Percentiles rank a stretch among this genome's conserved stretches.
These are phyloP conservation scores for Cheumatopsyche charites DNA, from an alignment of 1,140 invertebrate species.

Conservation along the genomic window DNA sequence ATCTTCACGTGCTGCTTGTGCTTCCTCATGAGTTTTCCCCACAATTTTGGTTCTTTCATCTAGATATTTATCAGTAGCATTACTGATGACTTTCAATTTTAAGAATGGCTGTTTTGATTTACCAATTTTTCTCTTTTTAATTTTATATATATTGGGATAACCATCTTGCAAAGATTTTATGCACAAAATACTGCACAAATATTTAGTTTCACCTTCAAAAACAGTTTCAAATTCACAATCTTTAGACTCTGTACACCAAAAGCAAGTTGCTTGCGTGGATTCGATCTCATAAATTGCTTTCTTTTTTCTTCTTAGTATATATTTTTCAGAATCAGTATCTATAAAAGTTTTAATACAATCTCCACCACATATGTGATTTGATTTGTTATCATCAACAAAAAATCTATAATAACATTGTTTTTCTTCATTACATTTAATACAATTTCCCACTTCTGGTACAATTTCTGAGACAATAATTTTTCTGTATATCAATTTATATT, in stretches of 20 bases:
- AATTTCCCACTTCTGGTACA: conserved; percentile 51
- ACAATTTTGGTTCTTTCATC: conserved; percentile 62
- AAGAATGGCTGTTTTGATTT: conserved; percentile 53
- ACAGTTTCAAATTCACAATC: conserved; percentile 51
- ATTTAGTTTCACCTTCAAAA: conserved; percentile 54
- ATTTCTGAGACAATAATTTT: conserved; percentile 59
- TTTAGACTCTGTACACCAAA: conserved; percentile 53
- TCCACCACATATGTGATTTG: conserved; percentile 61
- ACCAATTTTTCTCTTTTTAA: conserved; percentile 45
- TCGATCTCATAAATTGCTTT: conserved; percentile 53
- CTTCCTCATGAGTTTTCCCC: conserved; percentile 62
- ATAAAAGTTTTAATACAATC: conserved; percentile 63
- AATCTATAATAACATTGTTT: conserved; percentile 64
- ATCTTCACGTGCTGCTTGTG: conserved; percentile 61
- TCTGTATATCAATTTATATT: conserved; percentile 52
- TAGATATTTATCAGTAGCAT: conserved; percentile 61
- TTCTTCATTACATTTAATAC: conserved; percentile 57
- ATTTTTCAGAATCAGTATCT: conserved; percentile 62
- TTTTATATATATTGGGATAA: conserved; percentile 32
- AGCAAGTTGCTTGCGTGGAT: conserved; percentile 52
- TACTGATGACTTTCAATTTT: conserved; percentile 60
- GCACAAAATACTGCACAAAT: conserved; percentile 57
- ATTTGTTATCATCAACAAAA: conserved; percentile 58
- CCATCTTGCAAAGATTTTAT: conserved; percentile 48
- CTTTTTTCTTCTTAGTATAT: conserved; percentile 54